phyloP scores from a whole-genome alignment of 2,888 invertebrate genomes.

The Celastrina argiolus region DNA sequence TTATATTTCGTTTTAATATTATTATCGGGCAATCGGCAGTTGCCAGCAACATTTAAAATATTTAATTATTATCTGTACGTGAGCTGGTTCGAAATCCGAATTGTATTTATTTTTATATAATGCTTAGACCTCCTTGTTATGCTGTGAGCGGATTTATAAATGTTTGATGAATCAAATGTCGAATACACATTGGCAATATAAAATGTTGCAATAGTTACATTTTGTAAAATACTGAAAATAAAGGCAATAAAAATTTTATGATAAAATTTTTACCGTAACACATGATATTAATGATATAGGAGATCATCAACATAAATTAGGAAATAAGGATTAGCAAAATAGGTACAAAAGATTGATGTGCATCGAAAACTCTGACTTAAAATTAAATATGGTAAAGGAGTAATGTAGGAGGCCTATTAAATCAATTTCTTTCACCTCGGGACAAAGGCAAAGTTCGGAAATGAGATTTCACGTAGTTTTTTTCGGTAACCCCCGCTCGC shows the following conservation, averaged over 20 bases:
- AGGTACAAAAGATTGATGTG: neutral
- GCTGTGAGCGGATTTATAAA: neutral
- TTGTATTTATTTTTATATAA: conserved; percentile 21
- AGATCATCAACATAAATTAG: neutral
- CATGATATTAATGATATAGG: neutral
- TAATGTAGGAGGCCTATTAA: conserved; percentile 45
- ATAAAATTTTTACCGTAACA: neutral
- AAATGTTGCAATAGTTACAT: neutral
- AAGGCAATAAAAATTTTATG: neutral
- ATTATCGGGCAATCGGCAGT: conserved; percentile 43
- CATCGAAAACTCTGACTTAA: conserved; percentile 12
- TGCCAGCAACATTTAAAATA: conserved; percentile 30
- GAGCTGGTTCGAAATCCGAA: conserved; percentile 1
- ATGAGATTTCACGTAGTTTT: conserved; percentile 76
- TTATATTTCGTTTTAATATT: conserved; percentile 59
- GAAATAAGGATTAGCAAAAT: neutral
- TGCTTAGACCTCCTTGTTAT: conserved; percentile 3
- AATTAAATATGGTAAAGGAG: conserved; percentile 26
- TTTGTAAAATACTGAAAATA: neutral
- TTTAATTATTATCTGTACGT: conserved; percentile 25
- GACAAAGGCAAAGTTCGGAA: conserved; percentile 68
- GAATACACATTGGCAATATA: neutral
- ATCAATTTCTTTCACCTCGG: conserved; percentile 48
- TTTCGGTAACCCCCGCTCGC: conserved; percentile 57
- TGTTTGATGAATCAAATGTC: conserved; percentile 1